Conservation (phyloP, 1,140 invertebrate genomes). For the Phthorimaea operculella region DNA sequence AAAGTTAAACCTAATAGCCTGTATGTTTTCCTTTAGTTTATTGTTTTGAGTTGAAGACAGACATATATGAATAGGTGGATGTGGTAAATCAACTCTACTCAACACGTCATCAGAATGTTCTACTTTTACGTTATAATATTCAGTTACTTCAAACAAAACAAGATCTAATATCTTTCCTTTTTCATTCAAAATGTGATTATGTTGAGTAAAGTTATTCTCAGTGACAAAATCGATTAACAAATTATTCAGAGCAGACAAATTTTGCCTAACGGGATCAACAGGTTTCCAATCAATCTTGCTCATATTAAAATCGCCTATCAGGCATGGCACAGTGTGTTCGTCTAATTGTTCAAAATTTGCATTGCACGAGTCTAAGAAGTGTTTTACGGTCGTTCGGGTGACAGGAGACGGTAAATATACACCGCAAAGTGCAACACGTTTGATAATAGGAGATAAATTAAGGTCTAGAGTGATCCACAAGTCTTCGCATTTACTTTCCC, state of each 20-base stretch:
- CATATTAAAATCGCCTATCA: too few species aligned
- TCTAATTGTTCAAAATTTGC: too few species aligned
- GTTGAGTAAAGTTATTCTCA: slow-evolving; percentile 2
- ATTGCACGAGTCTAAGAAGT: too few species aligned
- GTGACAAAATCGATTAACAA: slow-evolving; percentile 1
- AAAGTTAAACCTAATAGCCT: neutral
- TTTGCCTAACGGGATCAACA: too few species aligned
- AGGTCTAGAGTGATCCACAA: slow-evolving; percentile 15
- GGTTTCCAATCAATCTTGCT: too few species aligned
- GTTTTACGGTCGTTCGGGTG: too few species aligned
- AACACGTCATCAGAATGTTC: neutral
- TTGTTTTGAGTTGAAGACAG: neutral
- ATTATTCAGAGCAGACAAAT: neutral
- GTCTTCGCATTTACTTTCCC: too few species aligned
- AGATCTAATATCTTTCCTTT: neutral
- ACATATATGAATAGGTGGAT: neutral
- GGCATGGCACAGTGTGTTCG: too few species aligned
- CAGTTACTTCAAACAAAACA: neutral
- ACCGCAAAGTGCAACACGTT: too few species aligned
- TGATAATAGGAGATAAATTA: too few species aligned
- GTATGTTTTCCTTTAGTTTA: neutral
- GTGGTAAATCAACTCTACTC: neutral
- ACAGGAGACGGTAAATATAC: too few species aligned
- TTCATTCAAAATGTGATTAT: neutral
- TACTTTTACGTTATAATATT: neutral